phyloP scores from a whole-genome alignment of 2,113 vertebrate species.

The Onychostruthus taczanowskii region DNA sequence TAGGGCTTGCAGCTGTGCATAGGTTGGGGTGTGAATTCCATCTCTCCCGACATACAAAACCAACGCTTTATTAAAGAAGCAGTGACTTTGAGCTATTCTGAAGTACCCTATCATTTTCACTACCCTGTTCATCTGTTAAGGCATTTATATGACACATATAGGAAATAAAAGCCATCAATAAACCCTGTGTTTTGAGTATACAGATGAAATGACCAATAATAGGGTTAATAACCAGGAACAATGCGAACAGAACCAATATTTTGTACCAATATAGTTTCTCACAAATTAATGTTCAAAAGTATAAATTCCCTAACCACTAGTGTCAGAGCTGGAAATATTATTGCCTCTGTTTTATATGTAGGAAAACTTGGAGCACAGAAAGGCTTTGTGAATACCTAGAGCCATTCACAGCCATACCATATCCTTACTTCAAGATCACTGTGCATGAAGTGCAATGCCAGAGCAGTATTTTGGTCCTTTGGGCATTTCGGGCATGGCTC shows the following conservation, averaged over 20 bases:
- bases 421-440: neutral
- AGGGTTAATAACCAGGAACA: constrained; percentile 57
- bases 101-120: constrained; percentile 56
- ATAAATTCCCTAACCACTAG: neutral
- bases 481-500: neutral
- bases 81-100: constrained; percentile 32
- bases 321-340: constrained; percentile 12
- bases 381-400: neutral
- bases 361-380: neutral
- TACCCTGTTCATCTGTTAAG: constrained; percentile 71
- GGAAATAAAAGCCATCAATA: constrained; percentile 72
- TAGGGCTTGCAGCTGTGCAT: constrained; percentile 64
- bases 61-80: constrained; percentile 60
- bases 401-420: neutral
- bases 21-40: constrained; percentile 65
- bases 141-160: constrained; percentile 72
- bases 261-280: constrained; percentile 13
- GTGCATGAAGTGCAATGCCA: neutral
- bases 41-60: constrained; percentile 30
- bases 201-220: constrained; percentile 56
- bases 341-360: neutral
- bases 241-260: constrained; percentile 41
- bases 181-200: constrained; percentile 57
- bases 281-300: constrained; percentile 6
- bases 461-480: neutral